Conservation (phyloP, 2,113 vertebrate genomes). For the Perca schrenkii region DNA sequence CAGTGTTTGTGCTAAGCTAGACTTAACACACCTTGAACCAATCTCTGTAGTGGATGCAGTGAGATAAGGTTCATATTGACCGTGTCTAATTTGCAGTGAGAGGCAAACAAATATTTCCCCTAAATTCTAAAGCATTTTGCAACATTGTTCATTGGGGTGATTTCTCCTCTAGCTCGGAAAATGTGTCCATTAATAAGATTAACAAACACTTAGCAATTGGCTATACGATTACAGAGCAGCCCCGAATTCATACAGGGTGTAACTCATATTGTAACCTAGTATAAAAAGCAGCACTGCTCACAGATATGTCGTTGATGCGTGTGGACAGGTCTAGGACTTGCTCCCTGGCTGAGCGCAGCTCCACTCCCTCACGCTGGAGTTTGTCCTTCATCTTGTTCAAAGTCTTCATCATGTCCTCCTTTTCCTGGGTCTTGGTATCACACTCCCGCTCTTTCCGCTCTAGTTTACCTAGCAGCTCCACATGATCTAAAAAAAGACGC, state of each 20-base stretch:
- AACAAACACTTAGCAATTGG: not conserved
- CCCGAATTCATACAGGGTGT: not conserved
- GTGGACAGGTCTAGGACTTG: constrained; percentile 91
- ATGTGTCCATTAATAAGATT: not conserved
- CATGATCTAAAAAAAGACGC: constrained; percentile 85
- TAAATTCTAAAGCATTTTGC: not conserved
- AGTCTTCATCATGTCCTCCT: constrained; percentile 99
- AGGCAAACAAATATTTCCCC: not conserved
- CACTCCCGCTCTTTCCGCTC: constrained; percentile 97
- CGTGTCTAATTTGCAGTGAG: not conserved
- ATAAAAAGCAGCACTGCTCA: constrained; percentile 72
- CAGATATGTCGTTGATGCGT: constrained; percentile 90
- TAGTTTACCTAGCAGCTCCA: constrained; percentile 89
- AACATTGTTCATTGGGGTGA: not conserved
- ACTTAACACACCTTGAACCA: not conserved
- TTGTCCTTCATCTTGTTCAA: constrained; percentile 99
- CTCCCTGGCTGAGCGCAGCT: constrained; percentile 92
- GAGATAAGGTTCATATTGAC: not conserved
- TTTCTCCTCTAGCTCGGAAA: not conserved
- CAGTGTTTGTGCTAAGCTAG: not conserved
- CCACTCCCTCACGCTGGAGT: constrained; percentile 93
- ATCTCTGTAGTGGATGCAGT: not conserved
- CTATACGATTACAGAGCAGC: not conserved
- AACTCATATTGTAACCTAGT: not conserved
- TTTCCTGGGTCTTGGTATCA: constrained; percentile 95